Evolutionary conservation across 1,140 invertebrate species (phyloP).

Genomic region (Brachionus calyciflorus): DNA sequence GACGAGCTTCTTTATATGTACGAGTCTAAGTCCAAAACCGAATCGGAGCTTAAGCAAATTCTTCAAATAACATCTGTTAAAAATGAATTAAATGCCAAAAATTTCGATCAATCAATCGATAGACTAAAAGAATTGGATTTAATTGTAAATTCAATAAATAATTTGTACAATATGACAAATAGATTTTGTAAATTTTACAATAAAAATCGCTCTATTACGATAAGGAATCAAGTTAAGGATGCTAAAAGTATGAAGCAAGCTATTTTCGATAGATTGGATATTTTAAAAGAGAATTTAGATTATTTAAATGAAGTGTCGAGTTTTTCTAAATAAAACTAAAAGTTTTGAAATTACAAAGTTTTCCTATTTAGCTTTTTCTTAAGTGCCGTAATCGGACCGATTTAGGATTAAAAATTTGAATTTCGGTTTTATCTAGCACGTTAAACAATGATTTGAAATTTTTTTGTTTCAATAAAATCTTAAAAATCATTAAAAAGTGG

Average conservation of each 20-base stretch:
- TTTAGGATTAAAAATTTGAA: no score
- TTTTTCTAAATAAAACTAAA: background rate
- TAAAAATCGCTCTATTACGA: no score
- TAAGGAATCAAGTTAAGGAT: background rate
- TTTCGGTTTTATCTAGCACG: no score
- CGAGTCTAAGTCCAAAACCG: background rate
- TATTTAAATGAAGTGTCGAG: background rate
- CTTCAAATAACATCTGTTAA: background rate
- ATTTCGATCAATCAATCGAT: background rate
- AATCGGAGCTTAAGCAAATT: slow-evolving; percentile 4
- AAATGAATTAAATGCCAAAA: slow-evolving; percentile 2
- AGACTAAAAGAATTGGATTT: slow-evolving; percentile 6
- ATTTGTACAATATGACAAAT: background rate
- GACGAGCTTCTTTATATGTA: background rate
- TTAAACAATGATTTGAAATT: no score
- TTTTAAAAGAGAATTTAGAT: background rate
- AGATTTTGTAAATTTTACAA: background rate
- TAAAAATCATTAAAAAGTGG: no score
- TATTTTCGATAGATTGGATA: background rate
- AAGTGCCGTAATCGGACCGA: no score
- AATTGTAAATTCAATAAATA: background rate
- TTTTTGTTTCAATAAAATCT: no score
- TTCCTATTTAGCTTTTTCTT: no score
- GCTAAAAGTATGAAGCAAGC: background rate
- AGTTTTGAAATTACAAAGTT: no score